Conservation (phyloP, 2,888 invertebrate genomes). For the Ornithoptera alexandrae region DNA sequence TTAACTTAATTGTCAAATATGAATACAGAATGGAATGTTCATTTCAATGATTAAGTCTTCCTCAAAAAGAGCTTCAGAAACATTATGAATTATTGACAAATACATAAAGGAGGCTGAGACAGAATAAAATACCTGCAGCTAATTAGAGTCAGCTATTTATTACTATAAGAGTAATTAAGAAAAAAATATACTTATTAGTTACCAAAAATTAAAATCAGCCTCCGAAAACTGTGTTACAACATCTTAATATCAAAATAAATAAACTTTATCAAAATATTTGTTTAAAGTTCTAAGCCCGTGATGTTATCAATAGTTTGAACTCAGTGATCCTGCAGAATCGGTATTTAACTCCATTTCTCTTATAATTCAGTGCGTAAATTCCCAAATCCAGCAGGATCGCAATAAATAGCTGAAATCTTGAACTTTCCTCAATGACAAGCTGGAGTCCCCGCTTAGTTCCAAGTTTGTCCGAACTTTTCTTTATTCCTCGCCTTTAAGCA, state of each 20-base stretch:
- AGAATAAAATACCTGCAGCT: too few species aligned
- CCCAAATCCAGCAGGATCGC: slow-evolving; percentile 65
- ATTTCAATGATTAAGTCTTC: too few species aligned
- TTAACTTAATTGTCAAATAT: neutral
- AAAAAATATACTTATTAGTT: too few species aligned
- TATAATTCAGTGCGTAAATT: slow-evolving; percentile 72
- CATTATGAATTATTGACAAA: too few species aligned
- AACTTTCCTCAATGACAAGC: slow-evolving; percentile 66
- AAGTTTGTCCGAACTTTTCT: slow-evolving; percentile 39
- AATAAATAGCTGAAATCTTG: slow-evolving; percentile 77
- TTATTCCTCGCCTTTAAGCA: slow-evolving; percentile 24
- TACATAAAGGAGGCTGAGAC: too few species aligned
- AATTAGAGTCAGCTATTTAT: too few species aligned
- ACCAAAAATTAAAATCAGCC: too few species aligned
- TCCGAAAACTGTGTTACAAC: too few species aligned
- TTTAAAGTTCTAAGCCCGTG: neutral
- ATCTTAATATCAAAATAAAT: too few species aligned
- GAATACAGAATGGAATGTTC: too few species aligned
- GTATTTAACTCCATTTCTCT: slow-evolving; percentile 46
- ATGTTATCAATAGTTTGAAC: neutral
- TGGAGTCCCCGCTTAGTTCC: slow-evolving; percentile 49
- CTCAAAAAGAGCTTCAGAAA: too few species aligned
- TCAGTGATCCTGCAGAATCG: neutral
- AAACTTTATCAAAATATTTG: neutral
- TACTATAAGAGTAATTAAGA: too few species aligned